phyloP scores from a whole-genome alignment of 2,797 vertebrate species.

The Gymnodraco acuticeps region DNA sequence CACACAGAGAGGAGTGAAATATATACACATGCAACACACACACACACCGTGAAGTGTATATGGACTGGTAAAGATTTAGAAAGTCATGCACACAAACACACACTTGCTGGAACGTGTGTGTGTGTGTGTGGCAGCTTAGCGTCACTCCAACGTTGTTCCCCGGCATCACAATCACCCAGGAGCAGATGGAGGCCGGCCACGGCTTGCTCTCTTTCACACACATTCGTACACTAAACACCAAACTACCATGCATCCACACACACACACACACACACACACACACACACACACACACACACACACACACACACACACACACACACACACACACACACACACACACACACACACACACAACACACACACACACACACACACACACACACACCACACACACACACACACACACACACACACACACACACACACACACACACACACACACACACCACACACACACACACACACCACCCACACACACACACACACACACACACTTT shows the following conservation, averaged over 20 bases:
- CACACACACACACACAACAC: constrained; percentile 17
- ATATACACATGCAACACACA: constrained; percentile 57
- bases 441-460: constrained; percentile 16
- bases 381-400: constrained; percentile 23
- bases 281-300: constrained; percentile 16
- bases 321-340: constrained; percentile 21
- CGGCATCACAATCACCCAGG: constrained; percentile 88
- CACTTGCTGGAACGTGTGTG: too few relatives aligned
- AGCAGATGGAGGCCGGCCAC: constrained; percentile 92
- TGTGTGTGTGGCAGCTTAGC: constrained; percentile 76
- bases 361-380: constrained; percentile 20
- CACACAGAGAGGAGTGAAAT: constrained; percentile 49
- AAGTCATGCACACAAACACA: constrained; percentile 53
- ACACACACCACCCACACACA: constrained; percentile 18
- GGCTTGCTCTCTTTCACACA: constrained; percentile 56
- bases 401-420: constrained; percentile 14
- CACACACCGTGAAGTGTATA: constrained; percentile 51
- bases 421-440: constrained; percentile 22
- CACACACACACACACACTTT: constrained; percentile 17
- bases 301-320: constrained; percentile 21
- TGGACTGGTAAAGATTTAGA: constrained; percentile 54
- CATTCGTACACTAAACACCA: too few relatives aligned
- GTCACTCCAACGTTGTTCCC: constrained; percentile 78
- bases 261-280: constrained; percentile 21
- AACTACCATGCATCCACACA: too few relatives aligned